phyloP scores from a whole-genome alignment of 1,140 invertebrate genomes.

The Brachystomella parvula region DNA sequence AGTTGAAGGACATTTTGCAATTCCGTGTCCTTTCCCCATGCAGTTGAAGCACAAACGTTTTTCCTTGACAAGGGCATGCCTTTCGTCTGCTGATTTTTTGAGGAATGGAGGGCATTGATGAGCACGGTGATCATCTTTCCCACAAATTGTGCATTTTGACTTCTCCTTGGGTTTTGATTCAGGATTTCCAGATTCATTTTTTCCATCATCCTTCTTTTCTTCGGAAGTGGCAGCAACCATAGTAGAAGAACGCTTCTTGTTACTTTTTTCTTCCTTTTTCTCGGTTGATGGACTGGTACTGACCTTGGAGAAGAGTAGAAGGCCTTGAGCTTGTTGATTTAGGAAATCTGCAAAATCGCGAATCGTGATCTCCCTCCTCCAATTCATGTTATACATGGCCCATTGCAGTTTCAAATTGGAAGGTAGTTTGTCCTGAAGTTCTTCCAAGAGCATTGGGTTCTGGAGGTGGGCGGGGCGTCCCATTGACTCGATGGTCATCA shows the following conservation, averaged over 20 bases:
- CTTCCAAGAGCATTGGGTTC: constrained; percentile 12
- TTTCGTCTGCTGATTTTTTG: not conserved
- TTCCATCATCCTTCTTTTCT: too few relatives aligned
- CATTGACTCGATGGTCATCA: constrained; percentile 5
- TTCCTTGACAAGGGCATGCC: constrained; percentile 11
- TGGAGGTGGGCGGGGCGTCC: not conserved
- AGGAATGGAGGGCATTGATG: not conserved
- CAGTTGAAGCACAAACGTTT: constrained; percentile 18
- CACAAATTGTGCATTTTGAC: not conserved
- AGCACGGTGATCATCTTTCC: not conserved
- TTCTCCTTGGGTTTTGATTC: too few relatives aligned
- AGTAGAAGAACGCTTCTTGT: too few relatives aligned
- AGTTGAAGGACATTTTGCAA: not conserved
- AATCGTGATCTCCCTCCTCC: too few relatives aligned
- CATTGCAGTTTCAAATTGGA: constrained; percentile 6
- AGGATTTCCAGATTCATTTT: too few relatives aligned
- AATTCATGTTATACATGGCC: too few relatives aligned
- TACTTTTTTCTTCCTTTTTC: too few relatives aligned
- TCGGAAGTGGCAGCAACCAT: too few relatives aligned
- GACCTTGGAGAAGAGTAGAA: too few relatives aligned
- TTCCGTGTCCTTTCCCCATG: constrained; percentile 6
- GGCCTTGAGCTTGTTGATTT: too few relatives aligned
- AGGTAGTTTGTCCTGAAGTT: constrained; percentile 12
- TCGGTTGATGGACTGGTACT: too few relatives aligned
- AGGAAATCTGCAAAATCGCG: too few relatives aligned